Evolutionary conservation across 92 coral and sea anemone genomes (phyloP).

Genomic region (Galaxea fascicularis): DNA sequence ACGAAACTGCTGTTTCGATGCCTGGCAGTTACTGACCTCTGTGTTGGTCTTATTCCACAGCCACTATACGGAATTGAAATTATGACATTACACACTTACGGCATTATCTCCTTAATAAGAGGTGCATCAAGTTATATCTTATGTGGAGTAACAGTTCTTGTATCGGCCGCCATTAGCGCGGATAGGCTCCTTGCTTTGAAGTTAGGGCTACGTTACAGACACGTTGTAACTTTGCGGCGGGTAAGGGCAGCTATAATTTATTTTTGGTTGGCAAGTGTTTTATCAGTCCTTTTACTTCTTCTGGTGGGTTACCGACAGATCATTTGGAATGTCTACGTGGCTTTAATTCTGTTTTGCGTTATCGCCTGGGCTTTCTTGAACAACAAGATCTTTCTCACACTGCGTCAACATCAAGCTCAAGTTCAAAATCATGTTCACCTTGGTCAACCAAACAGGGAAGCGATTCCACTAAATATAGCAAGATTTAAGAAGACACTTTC

Average conservation of each 20-base stretch:
- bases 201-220: neutral
- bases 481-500: neutral
- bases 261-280: neutral
- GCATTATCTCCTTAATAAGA: neutral
- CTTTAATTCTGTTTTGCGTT: neutral
- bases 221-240: neutral
- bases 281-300: neutral
- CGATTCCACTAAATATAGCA: neutral
- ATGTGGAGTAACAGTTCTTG: neutral
- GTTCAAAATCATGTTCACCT: neutral
- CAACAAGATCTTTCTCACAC: neutral
- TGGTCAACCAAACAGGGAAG: neutral
- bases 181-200: neutral
- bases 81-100: neutral
- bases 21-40: constrained; percentile 11
- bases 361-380: neutral
- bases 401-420: neutral
- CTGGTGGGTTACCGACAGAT: neutral
- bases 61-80: neutral
- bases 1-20: constrained; percentile 1
- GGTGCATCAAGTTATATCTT: neutral
- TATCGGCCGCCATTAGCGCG: neutral
- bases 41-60: neutral
- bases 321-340: neutral
- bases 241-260: neutral